These are phyloP conservation scores for Hapalemur alaotrensis DNA, from an alignment of 2,797 vertebrate genomes.

Conservation along the genomic window DNA sequence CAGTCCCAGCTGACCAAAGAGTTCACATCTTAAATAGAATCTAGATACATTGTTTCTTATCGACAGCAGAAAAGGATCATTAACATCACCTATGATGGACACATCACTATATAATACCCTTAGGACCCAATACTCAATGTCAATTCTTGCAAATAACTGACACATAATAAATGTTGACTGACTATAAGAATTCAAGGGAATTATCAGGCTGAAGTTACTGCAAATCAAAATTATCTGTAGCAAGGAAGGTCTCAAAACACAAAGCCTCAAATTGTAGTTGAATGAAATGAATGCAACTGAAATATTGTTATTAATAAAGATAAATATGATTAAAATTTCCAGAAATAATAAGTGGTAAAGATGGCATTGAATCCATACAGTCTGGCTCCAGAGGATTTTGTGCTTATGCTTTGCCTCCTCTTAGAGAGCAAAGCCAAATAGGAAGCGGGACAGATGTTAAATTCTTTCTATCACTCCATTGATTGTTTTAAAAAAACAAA, in stretches of 20 bases:
- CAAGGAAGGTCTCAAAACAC: not conserved
- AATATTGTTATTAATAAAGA: not conserved
- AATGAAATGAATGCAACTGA: not conserved
- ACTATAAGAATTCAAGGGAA: not conserved
- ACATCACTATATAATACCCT: not conserved
- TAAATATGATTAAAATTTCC: slow-evolving; percentile 18
- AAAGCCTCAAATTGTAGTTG: not conserved
- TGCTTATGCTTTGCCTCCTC: not conserved
- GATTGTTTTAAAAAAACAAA: not conserved
- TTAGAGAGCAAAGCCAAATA: not conserved
- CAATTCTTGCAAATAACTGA: slow-evolving; percentile 31
- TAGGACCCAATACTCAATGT: not conserved
- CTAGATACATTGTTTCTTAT: slow-evolving; percentile 18
- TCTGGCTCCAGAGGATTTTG: not conserved
- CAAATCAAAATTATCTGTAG: not conserved
- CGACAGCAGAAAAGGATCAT: not conserved
- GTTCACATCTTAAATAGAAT: slow-evolving; percentile 11
- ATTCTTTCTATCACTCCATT: not conserved
- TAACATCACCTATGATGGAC: not conserved
- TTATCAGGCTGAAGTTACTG: not conserved
- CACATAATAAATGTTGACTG: slow-evolving; percentile 12
- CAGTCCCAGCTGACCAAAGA: not conserved
- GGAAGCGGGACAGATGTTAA: not conserved
- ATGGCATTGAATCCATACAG: not conserved
- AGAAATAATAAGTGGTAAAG: not conserved